Percentiles rank a stretch among this genome's conserved stretches.
phyloP scores from a whole-genome alignment of 2,888 invertebrate genomes.

The Octonoba sinensis region DNA sequence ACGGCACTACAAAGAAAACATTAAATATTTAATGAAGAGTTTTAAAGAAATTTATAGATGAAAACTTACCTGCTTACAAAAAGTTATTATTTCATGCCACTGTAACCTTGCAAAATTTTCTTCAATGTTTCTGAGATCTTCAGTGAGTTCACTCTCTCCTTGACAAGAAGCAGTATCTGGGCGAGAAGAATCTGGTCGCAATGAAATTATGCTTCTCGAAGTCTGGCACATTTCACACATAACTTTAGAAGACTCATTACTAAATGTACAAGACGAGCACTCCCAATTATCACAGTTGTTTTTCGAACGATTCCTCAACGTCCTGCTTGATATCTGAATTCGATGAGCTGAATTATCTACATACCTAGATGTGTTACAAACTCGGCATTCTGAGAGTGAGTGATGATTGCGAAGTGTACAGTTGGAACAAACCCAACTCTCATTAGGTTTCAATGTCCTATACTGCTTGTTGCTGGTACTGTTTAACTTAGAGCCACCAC shows the following conservation, averaged over 20 bases:
- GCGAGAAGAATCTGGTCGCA: conserved; percentile 62
- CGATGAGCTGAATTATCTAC: conserved; percentile 23
- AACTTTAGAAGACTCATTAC: conserved; percentile 68
- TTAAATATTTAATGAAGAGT: too few species aligned
- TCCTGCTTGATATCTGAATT: conserved; percentile 25
- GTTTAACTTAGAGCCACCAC: conserved; percentile 85
- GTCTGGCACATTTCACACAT: conserved; percentile 71
- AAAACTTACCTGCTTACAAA: conserved; percentile 82
- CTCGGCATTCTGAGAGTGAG: conserved; percentile 67
- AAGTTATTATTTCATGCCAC: conserved; percentile 91
- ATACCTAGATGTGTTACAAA: conserved; percentile 65
- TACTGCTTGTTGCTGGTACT: conserved; percentile 78
- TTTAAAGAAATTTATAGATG: too few species aligned
- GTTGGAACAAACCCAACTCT: conserved; percentile 80
- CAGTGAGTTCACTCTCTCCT: conserved; percentile 83
- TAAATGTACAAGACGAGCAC: conserved; percentile 70
- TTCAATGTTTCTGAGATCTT: conserved; percentile 83
- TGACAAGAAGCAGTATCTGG: conserved; percentile 72
- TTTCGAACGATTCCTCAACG: conserved; percentile 28
- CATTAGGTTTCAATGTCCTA: conserved; percentile 75
- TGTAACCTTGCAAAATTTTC: conserved; percentile 89
- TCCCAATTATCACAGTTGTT: conserved; percentile 68
- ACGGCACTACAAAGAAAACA: too few species aligned
- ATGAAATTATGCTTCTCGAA: conserved; percentile 67
- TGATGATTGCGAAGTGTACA: conserved; percentile 78